Conservation (phyloP, 2,797 vertebrate genomes). For the Lates japonicus region DNA sequence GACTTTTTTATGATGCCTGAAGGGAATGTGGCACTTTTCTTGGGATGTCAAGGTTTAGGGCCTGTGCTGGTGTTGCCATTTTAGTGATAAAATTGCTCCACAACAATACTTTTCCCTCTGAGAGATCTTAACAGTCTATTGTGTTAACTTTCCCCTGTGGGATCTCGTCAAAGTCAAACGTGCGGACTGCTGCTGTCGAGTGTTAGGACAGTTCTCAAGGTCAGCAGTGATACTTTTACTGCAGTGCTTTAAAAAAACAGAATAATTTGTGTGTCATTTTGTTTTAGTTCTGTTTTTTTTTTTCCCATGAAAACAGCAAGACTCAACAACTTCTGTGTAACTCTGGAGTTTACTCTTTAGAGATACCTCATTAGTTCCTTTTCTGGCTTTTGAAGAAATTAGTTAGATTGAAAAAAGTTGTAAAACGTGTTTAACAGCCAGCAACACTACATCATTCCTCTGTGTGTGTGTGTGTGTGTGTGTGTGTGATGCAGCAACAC, state of each 20-base stretch:
- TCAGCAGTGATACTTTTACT: no score
- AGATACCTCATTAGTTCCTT: slow-evolving; percentile 20
- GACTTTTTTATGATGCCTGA: background rate
- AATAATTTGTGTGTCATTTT: background rate
- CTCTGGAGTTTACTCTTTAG: background rate
- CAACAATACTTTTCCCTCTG: background rate
- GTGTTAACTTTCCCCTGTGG: slow-evolving; percentile 1
- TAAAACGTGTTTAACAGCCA: background rate
- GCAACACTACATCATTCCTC: background rate
- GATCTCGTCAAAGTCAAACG: background rate
- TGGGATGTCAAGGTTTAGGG: background rate
- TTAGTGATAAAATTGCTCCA: background rate
- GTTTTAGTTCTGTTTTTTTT: background rate
- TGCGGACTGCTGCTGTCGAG: background rate
- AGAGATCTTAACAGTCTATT: background rate
- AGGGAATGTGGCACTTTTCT: background rate
- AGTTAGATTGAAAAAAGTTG: background rate
- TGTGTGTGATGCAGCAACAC: background rate
- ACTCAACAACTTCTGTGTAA: background rate
- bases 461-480: slow-evolving; percentile 4
- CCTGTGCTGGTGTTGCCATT: background rate
- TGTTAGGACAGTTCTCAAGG: background rate
- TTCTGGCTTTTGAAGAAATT: slow-evolving; percentile 4
- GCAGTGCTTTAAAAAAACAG: no score
- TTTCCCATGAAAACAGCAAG: background rate